Base-by-base conservation (phyloP, 2,113 vertebrate species). In the Mellivora capensis region DNA sequence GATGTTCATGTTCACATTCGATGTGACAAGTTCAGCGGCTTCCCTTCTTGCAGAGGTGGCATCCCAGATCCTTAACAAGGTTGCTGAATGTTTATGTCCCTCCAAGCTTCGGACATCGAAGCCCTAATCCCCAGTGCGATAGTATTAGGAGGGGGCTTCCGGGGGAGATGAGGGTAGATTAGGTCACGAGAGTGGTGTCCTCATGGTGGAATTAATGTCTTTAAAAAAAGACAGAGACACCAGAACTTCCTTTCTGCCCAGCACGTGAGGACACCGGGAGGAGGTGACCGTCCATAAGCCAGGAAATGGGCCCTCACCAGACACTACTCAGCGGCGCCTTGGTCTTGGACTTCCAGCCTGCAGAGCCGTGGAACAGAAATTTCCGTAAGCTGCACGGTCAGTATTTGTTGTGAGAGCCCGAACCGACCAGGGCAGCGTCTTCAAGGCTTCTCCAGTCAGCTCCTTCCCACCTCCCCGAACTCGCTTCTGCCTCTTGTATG, bases 381-480 rank as follows among this genome's bases (percentile, higher is more conserved):
- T 44, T 27, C 72, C 3, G 0, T 4, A 27, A 29, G 72, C 39
- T 4, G 71, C 2, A 0, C 37, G 1, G 31, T 34, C 20, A 6
- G 71, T 7, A 27, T 27, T 14, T 72, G 71, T 39, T 23, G 37
- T 10, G 5, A 11, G 1, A 49, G 44, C 76, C 44, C 7, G 0
- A 44, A 27, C 5, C 7, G 39, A 44, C 71, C 37, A 18, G 18
- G 44, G 29, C 10, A 12, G 34, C 1, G 44, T 34, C 37, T 25
- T 37, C 37, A 6, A 25, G 23, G 37, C 37, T 3, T 7, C 71
- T 37, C 29, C 4, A 0, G 47, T 34, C 47, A 34, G 47, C 76
- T 18, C 21, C 27, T 31, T 31, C 47, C 76, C 1, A 3, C 47
- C 47, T 79, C 47, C 27, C 25, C 47, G 6, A 10, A 15, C 74